A percentile compares a stretch with the other conserved stretches of the same genome.
Conservation (phyloP, 2,113 vertebrate genomes). For the Cichladusa arquata region DNA sequence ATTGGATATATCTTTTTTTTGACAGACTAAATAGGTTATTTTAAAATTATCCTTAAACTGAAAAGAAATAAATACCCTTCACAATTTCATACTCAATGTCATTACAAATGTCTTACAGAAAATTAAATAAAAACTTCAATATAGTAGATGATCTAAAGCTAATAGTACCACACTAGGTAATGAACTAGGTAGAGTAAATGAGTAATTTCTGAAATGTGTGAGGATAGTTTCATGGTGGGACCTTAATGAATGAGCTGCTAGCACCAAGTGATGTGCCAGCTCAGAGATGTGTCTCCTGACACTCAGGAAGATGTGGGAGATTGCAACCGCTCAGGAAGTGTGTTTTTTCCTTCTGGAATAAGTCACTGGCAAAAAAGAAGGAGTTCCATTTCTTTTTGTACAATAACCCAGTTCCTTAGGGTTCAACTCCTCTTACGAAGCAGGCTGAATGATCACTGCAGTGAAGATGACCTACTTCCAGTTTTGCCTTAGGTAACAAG, state of each 20-base stretch:
- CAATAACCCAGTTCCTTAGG: background rate
- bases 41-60: background rate
- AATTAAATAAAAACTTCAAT: background rate
- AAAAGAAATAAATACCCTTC: background rate
- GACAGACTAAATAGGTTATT: background rate
- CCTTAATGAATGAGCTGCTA: background rate
- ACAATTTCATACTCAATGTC: background rate
- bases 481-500: conserved; percentile 21
- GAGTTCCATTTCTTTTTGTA: background rate
- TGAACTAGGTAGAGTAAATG: background rate
- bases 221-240: background rate
- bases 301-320: background rate
- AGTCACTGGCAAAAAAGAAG: background rate
- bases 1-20: background rate
- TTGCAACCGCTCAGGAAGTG: background rate
- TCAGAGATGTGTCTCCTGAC: background rate
- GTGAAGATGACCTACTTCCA: conserved; percentile 30
- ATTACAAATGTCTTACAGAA: background rate
- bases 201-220: background rate
- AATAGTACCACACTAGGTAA: background rate
- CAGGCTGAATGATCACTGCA: background rate
- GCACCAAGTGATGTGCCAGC: background rate
- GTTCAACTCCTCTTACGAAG: background rate
- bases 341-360: conserved; percentile 13
- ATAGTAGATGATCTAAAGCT: background rate